Evolutionary conservation across 2,113 vertebrate species (phyloP).

Genomic region (Polypterus senegalus): DNA sequence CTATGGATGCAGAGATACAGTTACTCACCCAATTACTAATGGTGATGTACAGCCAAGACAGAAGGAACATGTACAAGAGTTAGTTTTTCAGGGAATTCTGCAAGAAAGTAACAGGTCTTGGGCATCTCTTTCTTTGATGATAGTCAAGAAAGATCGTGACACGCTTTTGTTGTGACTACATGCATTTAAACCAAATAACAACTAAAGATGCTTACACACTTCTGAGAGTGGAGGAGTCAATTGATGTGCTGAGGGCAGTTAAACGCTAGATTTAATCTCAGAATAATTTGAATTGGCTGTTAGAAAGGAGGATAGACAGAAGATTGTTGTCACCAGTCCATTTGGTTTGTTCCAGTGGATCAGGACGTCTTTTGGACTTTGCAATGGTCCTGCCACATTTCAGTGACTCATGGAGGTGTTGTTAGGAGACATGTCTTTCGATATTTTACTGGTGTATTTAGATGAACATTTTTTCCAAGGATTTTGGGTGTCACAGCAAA

Average conservation of each 20-base stretch:
- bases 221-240: neutral
- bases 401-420: too few species aligned
- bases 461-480: too few species aligned
- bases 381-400: too few species aligned
- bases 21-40: constrained; percentile 8
- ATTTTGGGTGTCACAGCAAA: too few species aligned
- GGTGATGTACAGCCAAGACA: constrained; percentile 7
- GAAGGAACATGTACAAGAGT: neutral
- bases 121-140: neutral
- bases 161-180: neutral
- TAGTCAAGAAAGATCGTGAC: neutral
- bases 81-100: neutral
- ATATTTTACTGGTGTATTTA: too few species aligned
- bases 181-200: neutral
- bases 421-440: too few species aligned
- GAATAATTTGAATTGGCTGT: too few species aligned
- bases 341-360: too few species aligned
- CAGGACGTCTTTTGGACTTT: too few species aligned
- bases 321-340: too few species aligned
- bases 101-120: neutral
- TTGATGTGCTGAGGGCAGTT: neutral
- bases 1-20: constrained; percentile 5
- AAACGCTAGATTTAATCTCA: neutral
- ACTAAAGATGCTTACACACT: neutral
- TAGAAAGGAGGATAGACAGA: too few species aligned